phyloP scores from a whole-genome alignment of 2,113 vertebrate genomes.

The Castor canadensis region DNA sequence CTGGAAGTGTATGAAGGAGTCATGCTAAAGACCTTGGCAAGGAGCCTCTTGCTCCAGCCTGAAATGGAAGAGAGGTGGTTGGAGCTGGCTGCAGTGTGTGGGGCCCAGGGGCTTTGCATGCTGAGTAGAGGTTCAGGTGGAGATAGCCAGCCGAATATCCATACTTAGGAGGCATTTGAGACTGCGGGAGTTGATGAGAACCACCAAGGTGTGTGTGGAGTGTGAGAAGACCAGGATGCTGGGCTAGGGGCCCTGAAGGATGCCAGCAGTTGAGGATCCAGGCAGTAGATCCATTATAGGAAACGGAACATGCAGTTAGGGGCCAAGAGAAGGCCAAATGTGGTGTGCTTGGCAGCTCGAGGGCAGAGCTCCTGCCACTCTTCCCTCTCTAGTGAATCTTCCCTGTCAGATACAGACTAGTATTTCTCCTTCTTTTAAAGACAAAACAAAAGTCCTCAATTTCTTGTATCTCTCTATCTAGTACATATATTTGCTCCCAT shows the following conservation, averaged over 20 bases:
- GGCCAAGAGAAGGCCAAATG: neutral
- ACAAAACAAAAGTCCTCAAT: neutral
- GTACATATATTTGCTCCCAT: neutral
- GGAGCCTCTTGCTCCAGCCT: neutral
- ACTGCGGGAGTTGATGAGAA: neutral
- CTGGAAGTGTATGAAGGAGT: neutral
- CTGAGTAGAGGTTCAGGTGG: neutral
- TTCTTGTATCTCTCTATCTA: neutral
- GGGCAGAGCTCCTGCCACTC: neutral
- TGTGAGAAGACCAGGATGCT: neutral
- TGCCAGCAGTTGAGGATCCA: neutral
- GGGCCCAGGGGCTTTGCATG: neutral
- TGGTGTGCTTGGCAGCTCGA: neutral
- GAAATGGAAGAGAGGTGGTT: neutral
- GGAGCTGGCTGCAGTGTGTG: neutral
- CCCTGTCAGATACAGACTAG: neutral
- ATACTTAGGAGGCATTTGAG: neutral
- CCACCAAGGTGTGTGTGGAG: neutral
- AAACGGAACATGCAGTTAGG: neutral
- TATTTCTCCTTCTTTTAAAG: neutral
- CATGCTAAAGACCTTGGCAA: neutral
- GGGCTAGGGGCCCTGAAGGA: neutral
- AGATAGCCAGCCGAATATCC: neutral
- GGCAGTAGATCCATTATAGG: neutral
- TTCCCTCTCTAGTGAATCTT: neutral